These are phyloP conservation scores for Karalla daura DNA, from an alignment of 2,797 vertebrate genomes.

Conservation along the genomic window DNA sequence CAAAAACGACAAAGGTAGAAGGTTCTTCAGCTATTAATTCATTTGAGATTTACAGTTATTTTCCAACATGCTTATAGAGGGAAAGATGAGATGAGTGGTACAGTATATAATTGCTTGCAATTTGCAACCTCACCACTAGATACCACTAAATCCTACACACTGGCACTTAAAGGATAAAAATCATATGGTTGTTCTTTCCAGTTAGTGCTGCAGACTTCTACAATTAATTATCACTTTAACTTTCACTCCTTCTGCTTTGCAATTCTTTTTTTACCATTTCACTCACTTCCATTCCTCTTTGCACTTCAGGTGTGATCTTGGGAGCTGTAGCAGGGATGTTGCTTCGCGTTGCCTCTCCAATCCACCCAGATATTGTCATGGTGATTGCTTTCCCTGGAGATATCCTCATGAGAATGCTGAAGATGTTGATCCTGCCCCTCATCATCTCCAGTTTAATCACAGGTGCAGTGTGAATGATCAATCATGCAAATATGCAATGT, in stretches of 20 bases:
- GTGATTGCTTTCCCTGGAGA: conserved; percentile 97
- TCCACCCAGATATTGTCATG: conserved; percentile 96
- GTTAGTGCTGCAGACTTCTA: not conserved
- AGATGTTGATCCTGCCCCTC: conserved; percentile 98
- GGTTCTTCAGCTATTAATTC: no score
- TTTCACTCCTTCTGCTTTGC: not conserved
- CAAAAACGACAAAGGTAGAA: no score
- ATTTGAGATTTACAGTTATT: no score
- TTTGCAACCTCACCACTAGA: no score
- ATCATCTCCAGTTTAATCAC: conserved; percentile 99
- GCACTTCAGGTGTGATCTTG: conserved; percentile 91
- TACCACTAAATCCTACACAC: no score
- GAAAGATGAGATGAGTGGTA: no score
- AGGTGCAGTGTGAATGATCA: conserved; percentile 78
- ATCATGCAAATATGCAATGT: not conserved
- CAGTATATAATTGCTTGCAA: no score
- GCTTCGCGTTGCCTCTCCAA: conserved; percentile 91
- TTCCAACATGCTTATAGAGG: not conserved
- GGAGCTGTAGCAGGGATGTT: conserved; percentile 91
- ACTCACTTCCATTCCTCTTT: conserved; percentile 8
- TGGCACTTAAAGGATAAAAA: not conserved
- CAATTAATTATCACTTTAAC: conserved; percentile 8
- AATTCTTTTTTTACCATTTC: not conserved
- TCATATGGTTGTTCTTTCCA: no score
- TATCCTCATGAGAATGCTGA: conserved; percentile 99